Conservation (phyloP, 2,113 vertebrate genomes). For the Emberiza fucata region DNA sequence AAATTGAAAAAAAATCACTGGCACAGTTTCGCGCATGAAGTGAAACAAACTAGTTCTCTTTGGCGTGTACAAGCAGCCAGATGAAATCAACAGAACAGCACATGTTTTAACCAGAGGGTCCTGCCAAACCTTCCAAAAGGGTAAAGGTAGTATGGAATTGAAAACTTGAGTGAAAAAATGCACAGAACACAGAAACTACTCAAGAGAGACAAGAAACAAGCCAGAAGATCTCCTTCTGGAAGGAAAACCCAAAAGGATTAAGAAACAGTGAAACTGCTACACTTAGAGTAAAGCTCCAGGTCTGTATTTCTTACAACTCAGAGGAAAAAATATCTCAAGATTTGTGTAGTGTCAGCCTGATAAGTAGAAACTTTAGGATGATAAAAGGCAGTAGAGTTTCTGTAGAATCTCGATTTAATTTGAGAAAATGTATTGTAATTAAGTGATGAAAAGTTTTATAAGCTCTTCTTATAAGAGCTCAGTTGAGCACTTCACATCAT, state of each 20-base stretch:
- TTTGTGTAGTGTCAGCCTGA: not conserved
- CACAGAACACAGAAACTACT: not conserved
- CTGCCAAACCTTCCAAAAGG: not conserved
- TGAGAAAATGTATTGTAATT: not conserved
- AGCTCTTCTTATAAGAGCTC: not conserved
- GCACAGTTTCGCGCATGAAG: accelerated
- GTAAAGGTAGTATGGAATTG: not conserved
- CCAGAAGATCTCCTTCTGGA: not conserved
- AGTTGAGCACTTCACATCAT: not conserved
- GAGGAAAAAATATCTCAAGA: not conserved
- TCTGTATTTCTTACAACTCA: not conserved
- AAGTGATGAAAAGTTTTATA: not conserved
- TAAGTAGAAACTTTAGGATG: not conserved
- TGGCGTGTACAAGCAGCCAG: not conserved
- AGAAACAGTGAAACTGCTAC: not conserved
- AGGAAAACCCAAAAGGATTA: not conserved
- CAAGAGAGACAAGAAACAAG: not conserved
- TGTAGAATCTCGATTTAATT: not conserved
- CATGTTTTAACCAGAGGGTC: not conserved
- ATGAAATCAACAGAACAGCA: not conserved
- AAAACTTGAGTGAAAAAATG: not conserved
- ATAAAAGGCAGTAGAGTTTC: not conserved
- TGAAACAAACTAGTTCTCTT: not conserved
- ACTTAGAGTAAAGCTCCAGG: not conserved
- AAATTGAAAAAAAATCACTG: not conserved